Evolutionary conservation across 2,797 vertebrate genomes (phyloP).

Genomic region (Varecia variegata): DNA sequence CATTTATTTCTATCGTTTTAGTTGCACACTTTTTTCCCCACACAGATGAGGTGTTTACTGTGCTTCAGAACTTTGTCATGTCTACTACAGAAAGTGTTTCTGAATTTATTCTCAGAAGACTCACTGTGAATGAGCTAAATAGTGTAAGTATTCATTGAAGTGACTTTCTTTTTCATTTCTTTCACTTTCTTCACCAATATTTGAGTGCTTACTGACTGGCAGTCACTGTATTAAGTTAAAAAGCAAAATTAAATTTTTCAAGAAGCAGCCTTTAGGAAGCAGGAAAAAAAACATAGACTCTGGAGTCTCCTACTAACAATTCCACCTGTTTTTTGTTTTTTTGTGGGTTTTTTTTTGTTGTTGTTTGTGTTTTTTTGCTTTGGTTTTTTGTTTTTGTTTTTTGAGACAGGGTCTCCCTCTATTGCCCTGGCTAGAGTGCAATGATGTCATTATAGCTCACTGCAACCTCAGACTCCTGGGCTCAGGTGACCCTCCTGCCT

Average conservation of each 20-base stretch:
- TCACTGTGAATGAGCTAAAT: constrained; percentile 88
- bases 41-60: constrained; percentile 84
- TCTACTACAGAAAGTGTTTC: constrained; percentile 85
- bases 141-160: constrained; percentile 82
- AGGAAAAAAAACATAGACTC: not conserved
- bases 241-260: not conserved
- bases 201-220: not conserved
- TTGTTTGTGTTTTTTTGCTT: too few species aligned
- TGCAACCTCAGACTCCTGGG: not conserved
- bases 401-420: not conserved
- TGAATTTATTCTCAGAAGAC: constrained; percentile 88
- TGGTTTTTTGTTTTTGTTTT: not conserved
- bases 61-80: constrained; percentile 83
- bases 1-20: not conserved
- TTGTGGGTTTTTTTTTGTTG: too few species aligned
- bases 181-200: not conserved
- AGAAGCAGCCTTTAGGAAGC: not conserved
- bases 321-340: fast-evolving
- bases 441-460: not conserved
- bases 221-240: not conserved
- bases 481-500: not conserved
- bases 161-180: not conserved
- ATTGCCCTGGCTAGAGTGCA: not conserved
- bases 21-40: not conserved
- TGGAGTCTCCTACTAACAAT: not conserved